Evolutionary conservation across 1,140 invertebrate genomes (phyloP), one percentile per base, ranked within the genome.

Genomic region (Eriocheir sinensis): DNA sequence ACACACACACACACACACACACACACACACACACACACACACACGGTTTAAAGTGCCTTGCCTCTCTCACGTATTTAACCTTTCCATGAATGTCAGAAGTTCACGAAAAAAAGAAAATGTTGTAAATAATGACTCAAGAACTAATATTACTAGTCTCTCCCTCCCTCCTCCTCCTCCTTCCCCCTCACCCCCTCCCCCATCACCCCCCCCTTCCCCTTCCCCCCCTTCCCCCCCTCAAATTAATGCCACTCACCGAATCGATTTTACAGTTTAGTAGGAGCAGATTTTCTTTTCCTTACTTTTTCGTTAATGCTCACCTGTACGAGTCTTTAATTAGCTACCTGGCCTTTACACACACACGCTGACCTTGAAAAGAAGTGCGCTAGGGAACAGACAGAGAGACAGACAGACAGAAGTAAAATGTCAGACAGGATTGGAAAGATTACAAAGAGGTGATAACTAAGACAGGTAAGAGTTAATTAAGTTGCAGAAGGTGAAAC

Each of bases 11-110:
- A 91, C 89, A 72, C 89, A 91, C 89, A 72, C 89, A 91, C 89
- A 91, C 89, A 91, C 48, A 91, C 89, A 91, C 89, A 91, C 89
- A 91, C 38, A 41, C 85, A 88, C 85, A 88, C 85, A 40, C 85
- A 88, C 34, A 88, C 36, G 40, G n/a, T n/a, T n/a, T n/a, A n/a
- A n/a, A n/a, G n/a, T n/a, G n/a, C n/a, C n/a, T n/a, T n/a, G n/a
- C n/a, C n/a, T n/a, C n/a, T n/a, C n/a, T n/a, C n/a, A n/a, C n/a
- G n/a, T n/a, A 85, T 27, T 30, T 38, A 85, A 85, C 12, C 9
- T 38, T 36, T 41, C 17, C 1, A 34, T 72, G 17, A 85, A 85
- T 85, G 81, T 36, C 2, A 85, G 81, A 38, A 15, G 12, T 41
- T n/a, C n/a, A n/a, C n/a, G n/a, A n/a, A n/a, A n/a, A n/a, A n/a